Evolutionary conservation across 2,888 invertebrate species (phyloP).

Genomic region (Athalia circularis): DNA sequence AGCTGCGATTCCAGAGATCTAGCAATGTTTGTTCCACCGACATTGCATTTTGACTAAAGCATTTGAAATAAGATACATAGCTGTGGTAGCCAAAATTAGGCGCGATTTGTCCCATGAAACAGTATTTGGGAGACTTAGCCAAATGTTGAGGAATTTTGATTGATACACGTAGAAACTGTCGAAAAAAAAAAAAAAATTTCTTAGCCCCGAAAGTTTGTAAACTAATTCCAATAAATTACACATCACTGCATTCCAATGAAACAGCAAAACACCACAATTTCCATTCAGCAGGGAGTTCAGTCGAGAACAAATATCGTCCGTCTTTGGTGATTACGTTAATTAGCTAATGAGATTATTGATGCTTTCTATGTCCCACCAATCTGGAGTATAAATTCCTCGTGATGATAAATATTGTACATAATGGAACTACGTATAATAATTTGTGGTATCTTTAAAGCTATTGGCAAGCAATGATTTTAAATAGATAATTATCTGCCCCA

Average conservation of each 20-base stretch:
- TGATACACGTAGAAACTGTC: slow-evolving; percentile 50
- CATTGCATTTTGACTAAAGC: slow-evolving; percentile 30
- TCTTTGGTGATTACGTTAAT: background rate
- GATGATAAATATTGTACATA: slow-evolving; percentile 58
- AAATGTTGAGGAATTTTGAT: slow-evolving; percentile 39
- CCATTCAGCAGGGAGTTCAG: background rate
- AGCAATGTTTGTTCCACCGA: background rate
- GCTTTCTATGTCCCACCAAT: slow-evolving; percentile 41
- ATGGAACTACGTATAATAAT: slow-evolving; percentile 56
- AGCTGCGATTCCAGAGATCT: background rate
- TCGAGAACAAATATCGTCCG: background rate
- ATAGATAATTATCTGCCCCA: slow-evolving; percentile 27
- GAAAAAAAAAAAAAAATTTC: slow-evolving; percentile 40
- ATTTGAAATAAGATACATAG: slow-evolving; percentile 46
- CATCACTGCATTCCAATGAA: slow-evolving; percentile 40
- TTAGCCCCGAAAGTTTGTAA: background rate
- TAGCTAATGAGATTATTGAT: slow-evolving; percentile 29
- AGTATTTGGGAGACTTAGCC: slow-evolving; percentile 31
- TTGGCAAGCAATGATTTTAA: slow-evolving; percentile 52
- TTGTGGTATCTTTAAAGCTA: slow-evolving; percentile 59
- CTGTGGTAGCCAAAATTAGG: slow-evolving; percentile 47
- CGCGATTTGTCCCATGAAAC: slow-evolving; percentile 27
- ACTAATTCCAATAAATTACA: background rate
- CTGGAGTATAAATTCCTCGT: slow-evolving; percentile 47
- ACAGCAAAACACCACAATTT: slow-evolving; percentile 7